Evolutionary conservation across 30 jellyfish, hydroid and myxozoan genomes (phyloP), one percentile per base, ranked within the genome.

Genomic region (Turritopsis rubra): DNA sequence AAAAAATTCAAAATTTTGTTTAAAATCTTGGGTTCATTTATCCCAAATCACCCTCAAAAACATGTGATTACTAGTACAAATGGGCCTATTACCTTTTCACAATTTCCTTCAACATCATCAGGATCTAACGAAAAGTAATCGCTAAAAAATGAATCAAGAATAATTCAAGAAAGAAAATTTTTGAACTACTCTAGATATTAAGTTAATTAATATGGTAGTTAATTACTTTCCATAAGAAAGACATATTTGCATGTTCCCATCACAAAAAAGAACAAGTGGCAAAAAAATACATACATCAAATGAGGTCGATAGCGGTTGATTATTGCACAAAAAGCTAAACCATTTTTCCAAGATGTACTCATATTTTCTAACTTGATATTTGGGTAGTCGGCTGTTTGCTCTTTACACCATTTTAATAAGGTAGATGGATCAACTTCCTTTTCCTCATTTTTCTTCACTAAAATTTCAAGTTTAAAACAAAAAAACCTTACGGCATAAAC

Each of bases 281-380:
- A 24, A 25, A 83, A 18, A 29, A 0, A 54, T 70, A 65, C 94
- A 71, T 73, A 91, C 97, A 91, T n/a, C 1, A 91, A 29, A 81
- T 91, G 95, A 0, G 97, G 97, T 5, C 95, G 88, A 76, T 41
- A 91, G 21, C 97, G 94, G 70, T 91, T 87, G 17, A 91, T 80
- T 31, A 91, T 91, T 13, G 97, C 97, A 79, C 96, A 87, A 82
- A 91, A 91, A 22, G 89, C 97, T 17, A 91, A 86, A 28, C 97
- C 97, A 87, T 81, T 86, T 29, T 84, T 83, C 97, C 97, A 91
- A 0, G 97, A 91, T 16, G 66, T 29, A 19, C 93, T 87, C 96
- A 91, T 83, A 60, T 91, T 94, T 52, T 79, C 68, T 0, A 91
- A 65, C 66, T 80, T 84, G 29, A 91, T 90, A 13, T 86, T 88